Conservation (phyloP, 2,797 vertebrate genomes). For the Hipposideros larvatus region DNA sequence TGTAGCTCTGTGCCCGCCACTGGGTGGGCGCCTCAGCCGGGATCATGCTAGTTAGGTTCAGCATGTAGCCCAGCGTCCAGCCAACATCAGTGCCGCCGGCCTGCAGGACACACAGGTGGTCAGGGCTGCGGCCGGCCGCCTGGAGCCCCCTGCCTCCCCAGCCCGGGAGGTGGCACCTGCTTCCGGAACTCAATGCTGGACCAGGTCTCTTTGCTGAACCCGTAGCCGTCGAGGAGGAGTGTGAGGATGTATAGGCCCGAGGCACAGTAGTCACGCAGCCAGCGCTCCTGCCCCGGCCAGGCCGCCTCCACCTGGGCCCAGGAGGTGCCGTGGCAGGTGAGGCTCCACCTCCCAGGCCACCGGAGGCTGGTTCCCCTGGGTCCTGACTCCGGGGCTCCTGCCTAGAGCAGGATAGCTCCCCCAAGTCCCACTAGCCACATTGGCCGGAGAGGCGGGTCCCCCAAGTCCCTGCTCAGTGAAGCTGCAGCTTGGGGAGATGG, state of each 20-base stretch:
- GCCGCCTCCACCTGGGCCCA: conserved; percentile 83
- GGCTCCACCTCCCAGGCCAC: rapidly evolving
- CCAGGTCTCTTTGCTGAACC: conserved; percentile 88
- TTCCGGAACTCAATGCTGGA: conserved; percentile 88
- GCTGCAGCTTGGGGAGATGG: not conserved
- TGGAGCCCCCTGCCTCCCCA: rapidly evolving
- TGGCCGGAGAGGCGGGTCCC: rapidly evolving
- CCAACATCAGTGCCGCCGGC: conserved; percentile 89
- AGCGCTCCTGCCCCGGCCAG: conserved; percentile 73
- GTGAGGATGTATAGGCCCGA: conserved; percentile 88
- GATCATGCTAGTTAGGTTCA: conserved; percentile 91
- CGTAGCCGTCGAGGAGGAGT: conserved; percentile 88
- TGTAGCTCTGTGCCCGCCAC: conserved; percentile 79
- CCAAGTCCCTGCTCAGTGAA: not conserved
- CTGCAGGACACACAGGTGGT: conserved; percentile 78
- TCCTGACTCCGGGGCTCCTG: not conserved
- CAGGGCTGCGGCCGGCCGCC: not conserved
- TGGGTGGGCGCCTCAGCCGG: conserved; percentile 73
- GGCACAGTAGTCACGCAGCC: conserved; percentile 88
- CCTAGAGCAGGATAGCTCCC: not conserved
- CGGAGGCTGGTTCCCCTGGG: not conserved
- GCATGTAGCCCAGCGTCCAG: conserved; percentile 93
- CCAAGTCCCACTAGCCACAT: not conserved
- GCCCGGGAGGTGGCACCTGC: conserved; percentile 84
- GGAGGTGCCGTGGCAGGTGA: not conserved